Evolutionary conservation across 1,140 invertebrate genomes (phyloP).

Genomic region (Platorchestia sp.): DNA sequence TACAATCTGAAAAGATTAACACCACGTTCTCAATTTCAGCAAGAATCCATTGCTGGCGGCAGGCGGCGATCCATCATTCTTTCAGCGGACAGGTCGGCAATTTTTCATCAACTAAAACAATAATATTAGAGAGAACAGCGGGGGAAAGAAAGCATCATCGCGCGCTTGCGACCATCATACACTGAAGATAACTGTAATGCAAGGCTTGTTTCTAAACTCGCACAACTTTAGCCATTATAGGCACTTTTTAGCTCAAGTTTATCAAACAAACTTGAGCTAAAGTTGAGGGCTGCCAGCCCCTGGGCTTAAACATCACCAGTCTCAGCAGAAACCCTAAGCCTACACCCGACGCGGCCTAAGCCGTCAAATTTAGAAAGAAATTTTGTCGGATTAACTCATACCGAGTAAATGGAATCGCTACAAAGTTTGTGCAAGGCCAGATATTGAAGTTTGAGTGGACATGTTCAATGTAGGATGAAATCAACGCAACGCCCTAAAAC

Average conservation of each 20-base stretch:
- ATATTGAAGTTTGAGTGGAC: slow-evolving; percentile 34
- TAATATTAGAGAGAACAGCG: slow-evolving; percentile 9
- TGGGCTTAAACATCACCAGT: slow-evolving; percentile 29
- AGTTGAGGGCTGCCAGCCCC: slow-evolving; percentile 24
- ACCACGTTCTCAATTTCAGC: slow-evolving; percentile 34
- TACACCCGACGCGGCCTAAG: slow-evolving; percentile 2
- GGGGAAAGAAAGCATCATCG: slow-evolving; percentile 22
- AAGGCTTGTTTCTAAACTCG: slow-evolving; percentile 39
- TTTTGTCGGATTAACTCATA: slow-evolving; percentile 30
- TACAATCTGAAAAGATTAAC: slow-evolving; percentile 52
- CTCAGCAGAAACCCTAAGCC: not conserved
- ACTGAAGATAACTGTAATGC: slow-evolving; percentile 45
- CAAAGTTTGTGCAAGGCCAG: slow-evolving; percentile 49
- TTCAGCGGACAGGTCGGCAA: not conserved
- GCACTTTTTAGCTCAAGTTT: slow-evolving; percentile 55
- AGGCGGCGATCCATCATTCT: slow-evolving; percentile 21
- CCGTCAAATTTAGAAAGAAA: slow-evolving; percentile 44
- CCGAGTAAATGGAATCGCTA: slow-evolving; percentile 35
- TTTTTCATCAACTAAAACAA: slow-evolving; percentile 48
- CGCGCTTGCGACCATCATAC: slow-evolving; percentile 24
- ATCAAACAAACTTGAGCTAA: slow-evolving; percentile 51
- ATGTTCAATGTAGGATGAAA: slow-evolving; percentile 37
- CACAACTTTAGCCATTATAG: slow-evolving; percentile 39
- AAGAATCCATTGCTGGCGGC: slow-evolving; percentile 30
- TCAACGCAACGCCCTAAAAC: not conserved